Evolutionary conservation across 2,113 vertebrate species (phyloP).

Genomic region (Callorhinus ursinus): DNA sequence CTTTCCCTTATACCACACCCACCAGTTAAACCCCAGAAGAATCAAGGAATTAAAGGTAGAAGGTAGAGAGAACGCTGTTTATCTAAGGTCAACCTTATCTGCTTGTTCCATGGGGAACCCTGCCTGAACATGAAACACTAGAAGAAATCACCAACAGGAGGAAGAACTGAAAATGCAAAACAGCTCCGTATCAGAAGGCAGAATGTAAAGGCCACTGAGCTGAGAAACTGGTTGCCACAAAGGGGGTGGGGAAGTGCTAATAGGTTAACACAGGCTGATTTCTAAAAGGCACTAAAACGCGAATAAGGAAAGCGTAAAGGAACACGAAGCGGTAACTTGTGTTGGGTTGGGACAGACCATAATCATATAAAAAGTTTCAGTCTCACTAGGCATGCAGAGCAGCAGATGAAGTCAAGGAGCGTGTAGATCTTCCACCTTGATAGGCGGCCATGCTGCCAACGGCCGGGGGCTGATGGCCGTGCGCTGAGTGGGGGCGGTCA

Average conservation of each 20-base stretch:
- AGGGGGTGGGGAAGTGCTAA: too few species aligned
- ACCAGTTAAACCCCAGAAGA: background rate
- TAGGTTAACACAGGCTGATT: accelerated
- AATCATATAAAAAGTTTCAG: background rate
- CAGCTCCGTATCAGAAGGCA: background rate
- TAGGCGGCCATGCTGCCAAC: background rate
- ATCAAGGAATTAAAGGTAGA: background rate
- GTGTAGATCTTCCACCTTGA: background rate
- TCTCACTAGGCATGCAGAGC: background rate
- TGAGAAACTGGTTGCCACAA: background rate
- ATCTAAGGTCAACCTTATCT: background rate
- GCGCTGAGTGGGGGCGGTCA: accelerated
- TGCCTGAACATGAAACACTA: background rate
- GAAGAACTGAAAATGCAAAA: background rate
- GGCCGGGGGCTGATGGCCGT: background rate
- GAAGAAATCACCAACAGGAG: background rate
- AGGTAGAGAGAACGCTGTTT: background rate
- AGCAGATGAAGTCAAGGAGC: background rate
- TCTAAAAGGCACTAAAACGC: background rate
- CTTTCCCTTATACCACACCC: background rate
- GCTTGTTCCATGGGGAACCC: background rate
- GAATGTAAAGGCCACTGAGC: background rate
- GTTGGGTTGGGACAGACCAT: background rate
- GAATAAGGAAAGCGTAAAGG: background rate
- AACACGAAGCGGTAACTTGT: background rate